Conservation (phyloP, 2,113 vertebrate species). For the Toxostoma redivivum region DNA sequence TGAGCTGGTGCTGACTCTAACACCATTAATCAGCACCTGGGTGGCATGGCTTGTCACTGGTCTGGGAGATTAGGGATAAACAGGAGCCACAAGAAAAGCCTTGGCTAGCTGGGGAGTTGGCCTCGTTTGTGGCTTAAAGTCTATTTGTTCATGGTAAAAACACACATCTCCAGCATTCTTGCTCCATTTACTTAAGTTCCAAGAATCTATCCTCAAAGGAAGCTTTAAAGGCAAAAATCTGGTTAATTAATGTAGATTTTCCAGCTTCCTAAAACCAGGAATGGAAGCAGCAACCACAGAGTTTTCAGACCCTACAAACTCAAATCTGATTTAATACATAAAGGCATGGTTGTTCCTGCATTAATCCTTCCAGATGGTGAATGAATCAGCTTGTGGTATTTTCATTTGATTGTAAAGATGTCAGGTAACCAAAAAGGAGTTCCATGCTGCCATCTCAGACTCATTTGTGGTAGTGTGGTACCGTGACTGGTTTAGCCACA, state of each 20-base stretch:
- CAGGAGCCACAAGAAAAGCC: neutral
- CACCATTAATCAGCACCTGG: neutral
- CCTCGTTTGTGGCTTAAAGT: neutral
- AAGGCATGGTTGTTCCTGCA: neutral
- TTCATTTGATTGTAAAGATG: neutral
- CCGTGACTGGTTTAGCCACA: neutral
- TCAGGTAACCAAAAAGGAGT: neutral
- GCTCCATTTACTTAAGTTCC: neutral
- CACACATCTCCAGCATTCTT: neutral
- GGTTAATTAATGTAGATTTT: neutral
- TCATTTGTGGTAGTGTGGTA: neutral
- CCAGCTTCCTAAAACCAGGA: neutral
- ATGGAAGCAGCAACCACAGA: neutral
- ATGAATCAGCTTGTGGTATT: neutral
- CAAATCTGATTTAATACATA: neutral
- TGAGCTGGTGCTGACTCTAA: neutral
- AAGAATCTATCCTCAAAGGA: neutral
- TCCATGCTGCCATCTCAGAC: neutral
- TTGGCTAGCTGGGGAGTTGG: neutral
- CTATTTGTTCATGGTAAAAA: neutral
- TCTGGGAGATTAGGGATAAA: neutral
- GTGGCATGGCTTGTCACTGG: neutral
- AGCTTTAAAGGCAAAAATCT: neutral
- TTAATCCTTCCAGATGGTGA: neutral
- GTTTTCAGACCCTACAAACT: neutral